phyloP scores from a whole-genome alignment of 2,113 vertebrate genomes.

The Nothocercus julius region DNA sequence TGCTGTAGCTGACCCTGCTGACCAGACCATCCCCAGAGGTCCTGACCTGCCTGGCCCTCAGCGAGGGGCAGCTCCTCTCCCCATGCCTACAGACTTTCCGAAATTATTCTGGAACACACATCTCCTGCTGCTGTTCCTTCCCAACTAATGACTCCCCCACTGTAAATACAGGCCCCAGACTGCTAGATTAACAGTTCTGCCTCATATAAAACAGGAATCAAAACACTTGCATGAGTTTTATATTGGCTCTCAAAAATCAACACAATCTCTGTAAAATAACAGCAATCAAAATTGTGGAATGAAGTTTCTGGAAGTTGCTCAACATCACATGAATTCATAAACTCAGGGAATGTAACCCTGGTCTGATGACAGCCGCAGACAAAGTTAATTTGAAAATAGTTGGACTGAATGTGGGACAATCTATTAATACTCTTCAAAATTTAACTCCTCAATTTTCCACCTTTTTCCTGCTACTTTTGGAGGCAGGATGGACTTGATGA shows the following conservation, averaged over 20 bases:
- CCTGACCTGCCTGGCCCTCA: not conserved
- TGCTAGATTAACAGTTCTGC: not conserved
- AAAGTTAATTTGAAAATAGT: not conserved
- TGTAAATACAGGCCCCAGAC: fast-evolving
- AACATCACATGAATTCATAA: not conserved
- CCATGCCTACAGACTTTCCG: not conserved
- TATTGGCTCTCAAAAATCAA: not conserved
- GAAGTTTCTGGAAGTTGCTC: not conserved
- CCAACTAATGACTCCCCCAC: fast-evolving
- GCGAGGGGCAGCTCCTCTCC: fast-evolving
- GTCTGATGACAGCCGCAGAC: not conserved
- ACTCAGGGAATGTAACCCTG: not conserved
- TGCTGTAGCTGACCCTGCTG: not conserved
- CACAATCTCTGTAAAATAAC: not conserved
- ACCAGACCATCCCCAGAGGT: not conserved
- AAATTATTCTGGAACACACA: not conserved
- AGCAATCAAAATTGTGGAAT: fast-evolving
- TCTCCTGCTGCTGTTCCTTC: fast-evolving
- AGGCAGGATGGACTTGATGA: not conserved
- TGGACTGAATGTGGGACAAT: not conserved
- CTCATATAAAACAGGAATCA: not conserved
- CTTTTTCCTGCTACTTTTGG: not conserved
- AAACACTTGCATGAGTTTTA: not conserved
- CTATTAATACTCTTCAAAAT: not conserved
- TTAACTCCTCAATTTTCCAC: not conserved